Evolutionary conservation across 2,113 vertebrate species (phyloP).

Genomic region (Festucalex cinctus): DNA sequence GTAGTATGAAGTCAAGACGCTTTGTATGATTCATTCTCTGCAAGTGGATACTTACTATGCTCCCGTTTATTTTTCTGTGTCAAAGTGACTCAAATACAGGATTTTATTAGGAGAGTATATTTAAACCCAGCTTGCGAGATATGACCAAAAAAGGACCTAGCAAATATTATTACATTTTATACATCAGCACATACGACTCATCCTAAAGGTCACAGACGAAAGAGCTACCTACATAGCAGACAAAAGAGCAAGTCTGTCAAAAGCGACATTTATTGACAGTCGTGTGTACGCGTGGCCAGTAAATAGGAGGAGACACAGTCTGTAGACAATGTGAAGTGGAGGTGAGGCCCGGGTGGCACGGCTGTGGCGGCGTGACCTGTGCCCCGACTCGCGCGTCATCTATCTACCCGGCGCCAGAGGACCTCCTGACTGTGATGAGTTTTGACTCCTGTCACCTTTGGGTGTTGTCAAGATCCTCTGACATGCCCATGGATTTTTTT

Average conservation of each 20-base stretch:
- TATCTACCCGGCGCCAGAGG: conserved; percentile 75
- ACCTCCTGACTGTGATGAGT: conserved; percentile 79
- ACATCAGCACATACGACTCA: conserved; percentile 11
- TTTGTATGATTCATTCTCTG: conserved; percentile 37
- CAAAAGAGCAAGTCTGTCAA: conserved; percentile 65
- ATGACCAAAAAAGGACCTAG: background rate
- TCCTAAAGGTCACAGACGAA: conserved; percentile 49
- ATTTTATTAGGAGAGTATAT: conserved; percentile 1
- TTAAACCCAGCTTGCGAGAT: background rate
- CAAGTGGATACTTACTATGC: conserved; percentile 41
- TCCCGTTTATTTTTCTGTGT: conserved; percentile 19
- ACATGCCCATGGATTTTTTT: conserved; percentile 51
- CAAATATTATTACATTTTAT: conserved; percentile 7
- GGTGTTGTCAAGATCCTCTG: conserved; percentile 75
- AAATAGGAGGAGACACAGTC: conserved; percentile 32
- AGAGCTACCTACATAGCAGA: conserved; percentile 45
- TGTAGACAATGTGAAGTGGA: conserved; percentile 70
- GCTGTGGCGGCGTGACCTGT: conserved; percentile 65
- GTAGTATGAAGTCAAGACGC: conserved; percentile 40
- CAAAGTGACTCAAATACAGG: conserved; percentile 12
- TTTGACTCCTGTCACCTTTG: conserved; percentile 87
- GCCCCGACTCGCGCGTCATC: conserved; percentile 79
- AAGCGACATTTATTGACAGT: conserved; percentile 58
- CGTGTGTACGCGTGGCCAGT: conserved; percentile 12
- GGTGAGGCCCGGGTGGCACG: conserved; percentile 77